Evolutionary conservation across 2,113 vertebrate genomes (phyloP).

Genomic region (Dicrurus megarhynchus): DNA sequence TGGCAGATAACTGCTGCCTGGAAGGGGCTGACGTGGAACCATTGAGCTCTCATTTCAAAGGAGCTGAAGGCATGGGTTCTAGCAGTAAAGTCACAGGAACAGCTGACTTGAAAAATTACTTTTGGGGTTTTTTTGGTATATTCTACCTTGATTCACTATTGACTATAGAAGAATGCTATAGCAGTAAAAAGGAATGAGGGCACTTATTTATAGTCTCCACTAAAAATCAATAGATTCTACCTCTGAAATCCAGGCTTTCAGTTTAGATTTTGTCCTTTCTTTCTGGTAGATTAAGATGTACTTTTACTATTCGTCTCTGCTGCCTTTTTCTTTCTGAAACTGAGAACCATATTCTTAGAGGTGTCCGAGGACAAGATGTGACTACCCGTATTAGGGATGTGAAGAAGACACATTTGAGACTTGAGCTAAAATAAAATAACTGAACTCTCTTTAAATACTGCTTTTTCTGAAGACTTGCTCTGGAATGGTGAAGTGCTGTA

Average conservation of each 20-base stretch:
- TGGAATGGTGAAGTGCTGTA: neutral
- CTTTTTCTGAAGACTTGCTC: neutral
- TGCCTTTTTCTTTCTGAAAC: neutral
- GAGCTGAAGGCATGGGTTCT: neutral
- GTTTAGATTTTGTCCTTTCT: neutral
- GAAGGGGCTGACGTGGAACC: neutral
- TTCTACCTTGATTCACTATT: neutral
- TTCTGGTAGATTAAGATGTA: neutral
- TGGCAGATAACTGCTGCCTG: neutral
- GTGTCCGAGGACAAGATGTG: neutral
- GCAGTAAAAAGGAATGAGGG: neutral
- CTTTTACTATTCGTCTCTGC: neutral
- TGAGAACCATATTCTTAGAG: neutral
- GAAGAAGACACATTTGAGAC: neutral
- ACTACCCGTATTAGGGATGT: neutral
- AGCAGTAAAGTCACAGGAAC: neutral
- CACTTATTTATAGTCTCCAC: neutral
- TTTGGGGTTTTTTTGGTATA: fast-evolving
- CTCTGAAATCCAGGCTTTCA: neutral
- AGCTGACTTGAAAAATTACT: neutral
- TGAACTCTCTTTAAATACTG: neutral
- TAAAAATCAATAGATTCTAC: neutral
- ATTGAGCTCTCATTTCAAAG: neutral
- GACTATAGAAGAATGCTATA: neutral
- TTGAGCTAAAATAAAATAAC: neutral